A percentile compares a stretch with the other conserved stretches of the same genome.
These are phyloP conservation scores for Gastrophysa polygoni DNA, from an alignment of 2,888 invertebrate genomes.

Conservation along the genomic window DNA sequence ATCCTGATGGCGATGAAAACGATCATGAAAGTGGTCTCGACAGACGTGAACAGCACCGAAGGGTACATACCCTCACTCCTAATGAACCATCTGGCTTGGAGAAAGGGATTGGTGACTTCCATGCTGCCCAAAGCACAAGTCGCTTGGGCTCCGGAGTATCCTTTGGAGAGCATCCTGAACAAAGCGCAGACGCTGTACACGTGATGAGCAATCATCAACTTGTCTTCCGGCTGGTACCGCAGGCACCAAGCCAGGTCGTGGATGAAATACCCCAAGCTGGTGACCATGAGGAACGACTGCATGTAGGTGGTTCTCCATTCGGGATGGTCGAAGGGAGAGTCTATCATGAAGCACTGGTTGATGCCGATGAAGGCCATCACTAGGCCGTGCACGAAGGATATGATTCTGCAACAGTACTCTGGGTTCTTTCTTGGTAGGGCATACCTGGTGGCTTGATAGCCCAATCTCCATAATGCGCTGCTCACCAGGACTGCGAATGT, in stretches of 20 bases:
- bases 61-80: constrained; percentile 60
- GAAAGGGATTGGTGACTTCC: constrained; percentile 68
- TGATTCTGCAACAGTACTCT: constrained; percentile 48
- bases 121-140: constrained; percentile 63
- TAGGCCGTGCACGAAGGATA: constrained; percentile 50
- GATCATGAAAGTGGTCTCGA: constrained; percentile 62
- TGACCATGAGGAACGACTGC: constrained; percentile 59
- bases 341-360: constrained; percentile 51
- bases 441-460: constrained; percentile 36
- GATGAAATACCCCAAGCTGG: constrained; percentile 69
- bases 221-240: constrained; percentile 34
- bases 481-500: constrained; percentile 34
- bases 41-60: constrained; percentile 56
- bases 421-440: constrained; percentile 38
- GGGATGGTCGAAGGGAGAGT: constrained; percentile 49
- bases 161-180: constrained; percentile 60
- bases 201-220: constrained; percentile 65
- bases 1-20: constrained; percentile 62
- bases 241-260: constrained; percentile 64
- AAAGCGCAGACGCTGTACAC: constrained; percentile 61
- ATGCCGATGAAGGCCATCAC: constrained; percentile 47
- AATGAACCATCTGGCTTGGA: constrained; percentile 69
- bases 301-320: constrained; percentile 45
- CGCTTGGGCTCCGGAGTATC: constrained; percentile 61
- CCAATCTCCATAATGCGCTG: constrained; percentile 41